These are phyloP conservation scores for Ascidia mentula DNA, from an alignment of 23 tunicate genomes.

Conservation along the genomic window DNA sequence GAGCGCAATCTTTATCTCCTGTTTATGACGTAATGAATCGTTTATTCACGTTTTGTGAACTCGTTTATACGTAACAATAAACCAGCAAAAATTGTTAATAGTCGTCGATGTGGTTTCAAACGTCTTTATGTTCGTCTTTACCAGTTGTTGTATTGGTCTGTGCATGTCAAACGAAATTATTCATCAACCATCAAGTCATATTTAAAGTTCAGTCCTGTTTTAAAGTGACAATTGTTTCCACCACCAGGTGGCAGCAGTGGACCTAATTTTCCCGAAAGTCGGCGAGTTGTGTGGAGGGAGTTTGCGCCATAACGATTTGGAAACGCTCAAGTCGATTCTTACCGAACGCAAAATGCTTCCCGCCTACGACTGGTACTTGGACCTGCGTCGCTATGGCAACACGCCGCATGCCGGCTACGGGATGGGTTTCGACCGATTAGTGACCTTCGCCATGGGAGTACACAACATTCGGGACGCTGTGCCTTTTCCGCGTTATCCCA, in stretches of 20 bases:
- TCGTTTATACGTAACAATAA: too few species aligned
- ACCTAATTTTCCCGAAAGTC: conserved; percentile 68
- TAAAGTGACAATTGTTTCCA: too few species aligned
- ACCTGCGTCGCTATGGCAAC: conserved; percentile 61
- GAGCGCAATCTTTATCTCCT: too few species aligned
- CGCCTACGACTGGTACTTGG: conserved; percentile 74
- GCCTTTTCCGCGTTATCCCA: conserved; percentile 66
- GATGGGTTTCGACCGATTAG: conserved; percentile 79
- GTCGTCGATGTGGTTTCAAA: too few species aligned
- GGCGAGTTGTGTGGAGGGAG: conserved; percentile 93
- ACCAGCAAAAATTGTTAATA: too few species aligned
- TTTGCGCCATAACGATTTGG: conserved; percentile 62
- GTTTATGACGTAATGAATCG: too few species aligned
- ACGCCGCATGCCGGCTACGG: conserved; percentile 88
- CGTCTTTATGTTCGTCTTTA: too few species aligned
- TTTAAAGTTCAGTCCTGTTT: too few species aligned
- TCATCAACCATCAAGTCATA: too few species aligned
- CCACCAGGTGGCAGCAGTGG: conserved; percentile 76
- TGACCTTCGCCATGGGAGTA: conserved; percentile 62
- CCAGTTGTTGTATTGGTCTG: too few species aligned
- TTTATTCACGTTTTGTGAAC: too few species aligned
- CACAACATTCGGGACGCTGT: conserved; percentile 76
- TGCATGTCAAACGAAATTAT: too few species aligned
- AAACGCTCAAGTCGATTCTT: conserved; percentile 24
- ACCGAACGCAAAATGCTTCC: neutral